Evolutionary conservation across 1,140 invertebrate genomes (phyloP).

Genomic region (Trachymyrmex cornetzi): DNA sequence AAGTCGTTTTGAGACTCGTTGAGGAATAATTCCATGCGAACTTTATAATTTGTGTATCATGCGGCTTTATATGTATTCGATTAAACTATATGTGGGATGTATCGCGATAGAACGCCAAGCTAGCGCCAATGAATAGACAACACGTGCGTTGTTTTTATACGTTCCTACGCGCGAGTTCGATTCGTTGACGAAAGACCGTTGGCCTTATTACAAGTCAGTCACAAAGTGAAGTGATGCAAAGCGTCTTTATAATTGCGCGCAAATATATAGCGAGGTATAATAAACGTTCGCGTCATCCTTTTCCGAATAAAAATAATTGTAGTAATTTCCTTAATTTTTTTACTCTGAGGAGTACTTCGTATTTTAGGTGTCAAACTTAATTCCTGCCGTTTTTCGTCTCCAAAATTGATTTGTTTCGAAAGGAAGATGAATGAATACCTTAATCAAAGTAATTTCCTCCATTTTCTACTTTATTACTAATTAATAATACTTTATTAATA

Average conservation of each 20-base stretch:
- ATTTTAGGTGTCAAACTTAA: too few relatives aligned
- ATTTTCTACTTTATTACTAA: too few relatives aligned
- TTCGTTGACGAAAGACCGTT: neutral
- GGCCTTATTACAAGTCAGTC: constrained; percentile 29
- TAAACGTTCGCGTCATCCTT: neutral
- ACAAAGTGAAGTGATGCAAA: constrained; percentile 24
- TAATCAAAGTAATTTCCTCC: too few relatives aligned
- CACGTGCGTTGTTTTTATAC: constrained; percentile 39
- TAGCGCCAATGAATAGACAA: constrained; percentile 3
- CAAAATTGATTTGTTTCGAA: too few relatives aligned
- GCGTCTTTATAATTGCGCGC: neutral
- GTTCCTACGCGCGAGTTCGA: constrained; percentile 14
- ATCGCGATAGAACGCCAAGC: neutral
- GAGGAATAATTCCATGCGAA: neutral
- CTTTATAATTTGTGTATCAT: neutral
- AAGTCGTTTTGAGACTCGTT: neutral
- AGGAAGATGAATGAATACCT: too few relatives aligned
- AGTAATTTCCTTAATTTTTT: neutral
- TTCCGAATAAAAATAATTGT: neutral
- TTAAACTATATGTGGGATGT: constrained; percentile 8
- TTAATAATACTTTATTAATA: too few relatives aligned
- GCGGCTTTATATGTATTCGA: neutral
- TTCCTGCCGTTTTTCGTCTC: too few relatives aligned
- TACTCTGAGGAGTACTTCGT: neutral
- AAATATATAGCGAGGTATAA: neutral